These are phyloP conservation scores for Myrmecobius fasciatus DNA, from an alignment of 2,113 vertebrate genomes.

Conservation along the genomic window DNA sequence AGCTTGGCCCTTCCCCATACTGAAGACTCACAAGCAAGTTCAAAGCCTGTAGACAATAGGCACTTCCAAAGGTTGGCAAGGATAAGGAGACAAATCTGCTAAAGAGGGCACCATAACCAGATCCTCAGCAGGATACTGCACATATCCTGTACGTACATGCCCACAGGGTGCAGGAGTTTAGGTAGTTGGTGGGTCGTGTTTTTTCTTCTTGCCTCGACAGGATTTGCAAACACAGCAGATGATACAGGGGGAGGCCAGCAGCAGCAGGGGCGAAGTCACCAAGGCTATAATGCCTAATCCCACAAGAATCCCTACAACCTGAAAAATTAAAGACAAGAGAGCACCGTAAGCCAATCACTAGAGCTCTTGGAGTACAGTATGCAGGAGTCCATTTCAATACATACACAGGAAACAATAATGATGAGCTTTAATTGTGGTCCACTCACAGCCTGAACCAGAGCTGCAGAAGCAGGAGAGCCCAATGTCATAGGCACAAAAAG, in stretches of 20 bases:
- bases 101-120: constrained; percentile 72
- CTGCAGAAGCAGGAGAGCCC: neutral
- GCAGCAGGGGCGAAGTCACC: constrained; percentile 95
- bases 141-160: constrained; percentile 26
- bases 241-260: constrained; percentile 96
- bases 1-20: constrained; percentile 19
- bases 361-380: neutral
- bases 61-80: constrained; percentile 84
- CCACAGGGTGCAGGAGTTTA: constrained; percentile 69
- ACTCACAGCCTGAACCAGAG: neutral
- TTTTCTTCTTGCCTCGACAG: constrained; percentile 90
- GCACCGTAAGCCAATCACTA: neutral
- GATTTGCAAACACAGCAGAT: constrained; percentile 96
- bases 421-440: neutral
- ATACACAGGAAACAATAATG: too few species aligned
- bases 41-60: constrained; percentile 83
- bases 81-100: constrained; percentile 70
- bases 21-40: constrained; percentile 61
- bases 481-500: neutral
- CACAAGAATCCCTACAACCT: constrained; percentile 97
- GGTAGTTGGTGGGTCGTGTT: constrained; percentile 84
- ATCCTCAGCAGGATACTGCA: constrained; percentile 72
- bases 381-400: neutral
- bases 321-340: constrained; percentile 62
- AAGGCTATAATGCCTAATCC: constrained; percentile 93